Evolutionary conservation across 2,113 vertebrate species (phyloP), one percentile per base, ranked within the genome.

Genomic region (Campylorhamphus procurvoides): DNA sequence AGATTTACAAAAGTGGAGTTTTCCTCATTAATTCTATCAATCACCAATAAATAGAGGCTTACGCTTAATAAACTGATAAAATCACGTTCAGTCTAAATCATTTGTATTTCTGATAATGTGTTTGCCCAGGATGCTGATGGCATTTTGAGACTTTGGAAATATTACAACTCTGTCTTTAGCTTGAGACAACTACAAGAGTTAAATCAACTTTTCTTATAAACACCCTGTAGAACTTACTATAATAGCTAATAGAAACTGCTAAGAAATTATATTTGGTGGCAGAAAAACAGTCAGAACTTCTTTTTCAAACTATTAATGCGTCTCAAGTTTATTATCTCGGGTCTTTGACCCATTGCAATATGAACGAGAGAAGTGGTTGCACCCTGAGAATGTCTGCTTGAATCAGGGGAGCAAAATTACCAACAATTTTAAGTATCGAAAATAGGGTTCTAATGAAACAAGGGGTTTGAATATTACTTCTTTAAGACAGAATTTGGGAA

Each of bases 1-100:
- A 81, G 88, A 75, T 52, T 90, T 92, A 77, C 64, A 89, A 81
- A 94, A 85, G 40, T 11, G 25, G 18, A 59, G 64, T 64, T 71
- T 89, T 93, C 84, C 53, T 93, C 49, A 87, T 88, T 94, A 92
- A 94, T 82, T 90, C 63, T 74, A 81, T 78, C 72, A 90, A 59
- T 93, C 64, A 86, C 28, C 35, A 90, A 81, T 80, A 91, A 96
- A 95, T 35, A 73, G 29, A 77, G 73, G 31, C 46, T 94, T 91
- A 89, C 91, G 62, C 11, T 47, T 79, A 87, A 84, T 77, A 91
- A 79, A 69, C 37, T 63, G 72, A 78, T 58, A 75, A 14, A 75
- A 50, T 37, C 62, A 55, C 35, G 72, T 78, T 85, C 74, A 82
- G 68, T 47, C 35, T 94, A 92, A 91, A 62, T 35, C 14, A 77